Base-by-base conservation (phyloP, 2,888 invertebrate species). In the Teinopalpus imperialis region DNA sequence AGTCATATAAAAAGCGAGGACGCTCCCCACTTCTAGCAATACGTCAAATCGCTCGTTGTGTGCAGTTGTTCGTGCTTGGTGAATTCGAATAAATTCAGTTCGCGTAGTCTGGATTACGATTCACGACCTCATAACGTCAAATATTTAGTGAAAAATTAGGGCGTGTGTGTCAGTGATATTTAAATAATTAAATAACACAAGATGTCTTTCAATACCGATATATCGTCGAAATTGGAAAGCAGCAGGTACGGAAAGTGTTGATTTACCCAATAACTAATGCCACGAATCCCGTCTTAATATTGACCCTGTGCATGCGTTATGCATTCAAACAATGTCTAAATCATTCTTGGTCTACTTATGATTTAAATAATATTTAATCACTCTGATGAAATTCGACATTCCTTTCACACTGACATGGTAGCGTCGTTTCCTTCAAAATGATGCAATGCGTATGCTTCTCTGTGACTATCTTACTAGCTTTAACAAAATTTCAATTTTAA, bases 91-190 rank as follows among this genome's bases (percentile, higher is more conserved):
- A 63, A n/a, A 66, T 67, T 65, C 65, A 63, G 59, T 72, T 67
- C 74, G 79, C 69, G 72, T 72, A 58, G 63, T 81, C 74, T 72
- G 67, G 77, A 81, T 69, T 66, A 70, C 69, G 55, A 66, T 61
- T 63, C 66, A 70, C 69, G 55, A 66, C 61, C 64, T 65, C 57
- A 61, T 63, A 78, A 74, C 72, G 75, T 77, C 72, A 75, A 70
- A 67, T 68, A 69, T 66, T 63, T 66, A 77, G 83, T 59, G 53
- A 69, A 72, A 73, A 69, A 66, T 65, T 56, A 62, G 66, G 67
- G 66, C 76, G 80, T 82, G 82, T 82, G 83, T 85, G 85, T 83
- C 81, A 85, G 87, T 88, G 87, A 81, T 85, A 86, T 83, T 83
- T 82, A 81, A 49, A 56, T 55, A 51, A 66, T 69, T 82, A 83